Base-by-base conservation (phyloP, 1,140 invertebrate genomes). In the Lasaia peninsularis region DNA sequence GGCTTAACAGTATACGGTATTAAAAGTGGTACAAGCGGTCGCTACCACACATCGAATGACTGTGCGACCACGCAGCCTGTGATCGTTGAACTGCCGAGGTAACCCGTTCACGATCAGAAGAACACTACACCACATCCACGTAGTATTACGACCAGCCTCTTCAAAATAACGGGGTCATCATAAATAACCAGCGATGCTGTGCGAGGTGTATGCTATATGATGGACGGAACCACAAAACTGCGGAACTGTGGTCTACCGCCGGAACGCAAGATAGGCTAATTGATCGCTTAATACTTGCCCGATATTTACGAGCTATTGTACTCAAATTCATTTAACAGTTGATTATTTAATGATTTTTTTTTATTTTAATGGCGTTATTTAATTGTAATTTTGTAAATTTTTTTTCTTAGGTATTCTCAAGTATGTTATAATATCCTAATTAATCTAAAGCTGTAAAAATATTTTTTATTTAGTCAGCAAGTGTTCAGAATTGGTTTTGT, bases 11-110 rank as follows among this genome's bases (percentile, higher is more conserved):
- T 59, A 71, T 69, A 65, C 67, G 56, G 68, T 69, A 68, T 71
- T 58, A 69, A 68, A 64, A 67, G 64, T 65, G 62, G 56, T 56
- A 71, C 63, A 62, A 56, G 60, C 65, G 65, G 63, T 58, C 60
- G 64, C 67, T 51, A 52, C 60, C 34, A 52, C 50, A 56, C 44
- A 35, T 44, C 58, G 55, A 58, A 53, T 34, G 60, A 71, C 71
- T 80, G 78, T 82, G 78, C 79, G 78, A 58, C 56, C 58, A 75
- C 73, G 75, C 67, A 83, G 77, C 75, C 79, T 75, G 75, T 84
- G 75, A 79, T 67, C 78, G 67, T 80, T 78, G 73, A 86, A 86
- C 82, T 78, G 73, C 61, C 75, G 70, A 62, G 71, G 21, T 62
- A 75, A 82, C 74, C 72, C 80, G 69, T n/a, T 73, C 77, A 58